Conservation (phyloP, 2,113 vertebrate genomes). For the Charadrius vociferus region DNA sequence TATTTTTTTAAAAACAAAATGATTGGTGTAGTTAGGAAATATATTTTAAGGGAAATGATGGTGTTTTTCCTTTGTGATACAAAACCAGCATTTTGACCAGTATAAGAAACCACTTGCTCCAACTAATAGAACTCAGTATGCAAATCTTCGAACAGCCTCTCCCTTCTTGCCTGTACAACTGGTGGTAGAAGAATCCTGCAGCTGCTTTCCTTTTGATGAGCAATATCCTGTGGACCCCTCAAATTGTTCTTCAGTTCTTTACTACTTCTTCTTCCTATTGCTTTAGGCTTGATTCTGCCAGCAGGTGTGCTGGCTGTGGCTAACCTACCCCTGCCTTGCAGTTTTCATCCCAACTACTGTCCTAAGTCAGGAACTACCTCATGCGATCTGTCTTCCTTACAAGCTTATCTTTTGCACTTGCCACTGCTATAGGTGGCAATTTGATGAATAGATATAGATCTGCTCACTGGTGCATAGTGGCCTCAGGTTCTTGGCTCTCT, state of each 20-base stretch:
- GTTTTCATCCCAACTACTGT: neutral
- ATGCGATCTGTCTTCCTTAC: slow-evolving; percentile 23
- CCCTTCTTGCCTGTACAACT: neutral
- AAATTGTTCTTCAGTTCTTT: neutral
- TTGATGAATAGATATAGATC: slow-evolving; percentile 12
- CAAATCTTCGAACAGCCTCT: neutral
- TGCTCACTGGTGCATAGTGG: slow-evolving; percentile 32
- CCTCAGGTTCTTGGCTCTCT: slow-evolving; percentile 35
- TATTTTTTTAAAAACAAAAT: neutral
- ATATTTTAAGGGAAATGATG: neutral
- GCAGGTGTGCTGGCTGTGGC: neutral
- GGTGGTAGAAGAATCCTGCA: neutral
- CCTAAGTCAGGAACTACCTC: neutral
- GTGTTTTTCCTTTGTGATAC: neutral
- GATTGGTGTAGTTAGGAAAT: neutral
- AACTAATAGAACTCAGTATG: neutral
- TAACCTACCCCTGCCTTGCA: neutral
- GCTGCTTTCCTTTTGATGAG: neutral
- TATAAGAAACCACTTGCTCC: neutral
- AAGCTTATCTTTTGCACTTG: slow-evolving; percentile 27
- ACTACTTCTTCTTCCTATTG: neutral
- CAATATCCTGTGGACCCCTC: neutral
- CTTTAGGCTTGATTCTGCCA: neutral
- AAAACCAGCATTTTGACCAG: neutral
- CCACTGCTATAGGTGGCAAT: neutral